These are phyloP conservation scores for Margarornis squamiger DNA, from an alignment of 2,797 vertebrate genomes.

Conservation along the genomic window DNA sequence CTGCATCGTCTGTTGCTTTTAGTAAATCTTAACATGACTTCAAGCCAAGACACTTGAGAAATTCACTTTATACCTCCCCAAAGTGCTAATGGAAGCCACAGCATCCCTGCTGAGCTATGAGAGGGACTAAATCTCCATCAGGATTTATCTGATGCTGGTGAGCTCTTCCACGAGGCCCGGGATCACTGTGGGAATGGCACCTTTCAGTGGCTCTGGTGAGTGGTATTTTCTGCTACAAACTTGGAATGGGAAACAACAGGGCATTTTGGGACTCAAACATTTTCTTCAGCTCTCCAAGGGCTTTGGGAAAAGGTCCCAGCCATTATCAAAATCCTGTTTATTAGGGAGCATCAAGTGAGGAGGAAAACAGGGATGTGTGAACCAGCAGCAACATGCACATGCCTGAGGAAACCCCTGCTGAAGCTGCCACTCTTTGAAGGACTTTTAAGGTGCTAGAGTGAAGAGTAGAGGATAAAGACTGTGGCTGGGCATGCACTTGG, in stretches of 20 bases:
- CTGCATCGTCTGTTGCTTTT: background rate
- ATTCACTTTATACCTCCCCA: background rate
- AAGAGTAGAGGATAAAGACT: background rate
- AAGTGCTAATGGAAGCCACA: background rate
- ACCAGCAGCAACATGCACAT: rapidly evolving
- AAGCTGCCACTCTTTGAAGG: background rate
- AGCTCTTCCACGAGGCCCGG: rapidly evolving
- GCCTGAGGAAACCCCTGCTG: background rate
- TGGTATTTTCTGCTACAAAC: background rate
- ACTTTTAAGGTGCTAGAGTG: background rate
- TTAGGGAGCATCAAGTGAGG: background rate
- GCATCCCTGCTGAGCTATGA: background rate
- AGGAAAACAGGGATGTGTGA: background rate
- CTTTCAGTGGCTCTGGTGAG: background rate
- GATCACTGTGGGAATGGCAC: background rate
- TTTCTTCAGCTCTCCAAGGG: background rate
- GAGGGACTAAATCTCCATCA: background rate
- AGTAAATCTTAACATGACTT: background rate
- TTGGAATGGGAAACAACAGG: background rate
- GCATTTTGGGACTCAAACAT: background rate
- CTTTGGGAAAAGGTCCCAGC: background rate
- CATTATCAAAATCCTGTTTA: background rate
- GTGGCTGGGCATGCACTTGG: rapidly evolving
- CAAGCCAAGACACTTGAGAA: background rate
- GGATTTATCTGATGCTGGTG: background rate